These are phyloP conservation scores for Glandiceps talaboti DNA, from an alignment of 53 echinoderm and acorn worm genomes.

Conservation along the genomic window DNA sequence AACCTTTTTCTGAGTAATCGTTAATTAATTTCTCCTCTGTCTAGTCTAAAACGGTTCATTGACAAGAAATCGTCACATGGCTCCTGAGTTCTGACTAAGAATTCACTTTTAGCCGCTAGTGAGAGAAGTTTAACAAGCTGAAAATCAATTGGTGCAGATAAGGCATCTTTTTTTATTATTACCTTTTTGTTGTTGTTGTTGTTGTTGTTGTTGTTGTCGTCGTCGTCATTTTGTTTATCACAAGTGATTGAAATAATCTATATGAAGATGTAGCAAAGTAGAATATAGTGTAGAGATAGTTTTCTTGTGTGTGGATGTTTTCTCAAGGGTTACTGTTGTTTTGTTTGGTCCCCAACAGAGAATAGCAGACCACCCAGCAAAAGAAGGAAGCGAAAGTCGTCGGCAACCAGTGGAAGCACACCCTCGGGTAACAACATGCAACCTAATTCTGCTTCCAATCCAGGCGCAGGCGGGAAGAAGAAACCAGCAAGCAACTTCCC, in stretches of 20 bases:
- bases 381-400: constrained; percentile 77
- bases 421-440: constrained; percentile 32
- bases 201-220: too few relatives aligned
- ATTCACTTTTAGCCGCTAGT: too few relatives aligned
- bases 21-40: too few relatives aligned
- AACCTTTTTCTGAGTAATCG: background rate
- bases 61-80: background rate
- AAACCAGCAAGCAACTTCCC: constrained; percentile 66
- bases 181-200: too few relatives aligned
- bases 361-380: constrained; percentile 56
- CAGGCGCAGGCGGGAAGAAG: constrained; percentile 52
- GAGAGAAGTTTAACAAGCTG: too few relatives aligned
- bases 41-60: too few relatives aligned
- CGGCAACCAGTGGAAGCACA: constrained; percentile 27
- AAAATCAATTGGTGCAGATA: too few relatives aligned
- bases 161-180: too few relatives aligned
- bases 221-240: too few relatives aligned
- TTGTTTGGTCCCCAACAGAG: constrained; percentile 21
- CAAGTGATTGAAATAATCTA: too few relatives aligned
- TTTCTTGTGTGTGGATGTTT: background rate
- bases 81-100: background rate
- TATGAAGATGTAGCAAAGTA: too few relatives aligned
- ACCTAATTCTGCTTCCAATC: constrained; percentile 28
- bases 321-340: background rate
- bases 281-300: too few relatives aligned